These are phyloP conservation scores for Pseudochirops cupreus DNA, from an alignment of 2,797 vertebrate genomes.

Conservation along the genomic window DNA sequence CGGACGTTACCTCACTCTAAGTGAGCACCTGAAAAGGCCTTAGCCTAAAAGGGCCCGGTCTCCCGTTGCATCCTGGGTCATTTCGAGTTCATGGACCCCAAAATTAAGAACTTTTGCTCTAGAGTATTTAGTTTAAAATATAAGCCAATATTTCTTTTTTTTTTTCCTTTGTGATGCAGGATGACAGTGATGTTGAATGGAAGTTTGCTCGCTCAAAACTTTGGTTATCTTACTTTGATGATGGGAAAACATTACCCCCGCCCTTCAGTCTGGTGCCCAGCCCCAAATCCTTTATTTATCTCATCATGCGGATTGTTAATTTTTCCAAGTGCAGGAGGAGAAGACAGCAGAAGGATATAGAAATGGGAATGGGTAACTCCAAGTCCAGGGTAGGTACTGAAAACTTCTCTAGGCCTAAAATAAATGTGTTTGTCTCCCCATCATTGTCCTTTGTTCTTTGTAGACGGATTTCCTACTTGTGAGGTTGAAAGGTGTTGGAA, in stretches of 20 bases:
- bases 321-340: constrained; percentile 88
- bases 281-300: constrained; percentile 91
- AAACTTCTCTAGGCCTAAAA: not conserved
- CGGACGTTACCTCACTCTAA: too few relatives aligned
- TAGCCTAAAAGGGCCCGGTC: too few relatives aligned
- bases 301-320: constrained; percentile 87
- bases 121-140: constrained; percentile 42
- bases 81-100: too few relatives aligned
- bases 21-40: too few relatives aligned
- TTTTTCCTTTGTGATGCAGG: constrained; percentile 84
- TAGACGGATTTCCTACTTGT: constrained; percentile 18
- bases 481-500: constrained; percentile 47
- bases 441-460: constrained; percentile 51
- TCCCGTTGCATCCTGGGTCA: too few relatives aligned
- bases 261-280: constrained; percentile 97
- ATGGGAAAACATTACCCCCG: constrained; percentile 93
- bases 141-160: constrained; percentile 18
- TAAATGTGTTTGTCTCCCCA: not conserved
- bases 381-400: constrained; percentile 90
- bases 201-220: constrained; percentile 98
- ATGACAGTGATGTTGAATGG: constrained; percentile 98
- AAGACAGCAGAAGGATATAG: constrained; percentile 89
- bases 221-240: constrained; percentile 97
- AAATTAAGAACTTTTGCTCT: not conserved
- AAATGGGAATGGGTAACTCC: constrained; percentile 91